Base-by-base conservation (phyloP, 1,140 invertebrate genomes). In the Mactra quadrangularis region DNA sequence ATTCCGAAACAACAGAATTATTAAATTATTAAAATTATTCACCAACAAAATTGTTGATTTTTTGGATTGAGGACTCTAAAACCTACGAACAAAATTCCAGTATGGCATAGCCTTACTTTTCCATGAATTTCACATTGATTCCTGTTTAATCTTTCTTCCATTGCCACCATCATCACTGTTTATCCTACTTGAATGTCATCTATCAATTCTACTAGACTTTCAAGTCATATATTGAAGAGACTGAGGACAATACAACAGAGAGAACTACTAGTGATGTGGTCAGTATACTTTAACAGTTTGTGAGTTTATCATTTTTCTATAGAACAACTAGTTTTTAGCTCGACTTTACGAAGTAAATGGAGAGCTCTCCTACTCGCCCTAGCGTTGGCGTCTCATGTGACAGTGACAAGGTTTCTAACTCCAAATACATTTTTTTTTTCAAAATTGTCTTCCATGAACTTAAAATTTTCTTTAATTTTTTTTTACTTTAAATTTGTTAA, bases 201-300 rank as follows among this genome's bases (percentile, higher is more conserved):
- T 72, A 29, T 62, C 27, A 62, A 31, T 35, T 68, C 11, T 31
- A 68, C 31, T 76, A 76, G 74, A 76, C 25, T 57, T 76, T 76
- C 74, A 76, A 62, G 47, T 76, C 74, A 22, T 76, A 76, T 45
- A 76, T 76, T n/a, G 59, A 76, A 35, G 38, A 76, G 19, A 13
- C 11, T 29, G 59, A 76, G 27, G 59, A 45, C 7, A 19, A 25
- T 35, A 11, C 60, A 64, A 4, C 29, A 33, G 33, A 64, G 19
- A 19, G 19, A 38, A 64, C 6, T 41, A 41, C 6, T 7, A 15
- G 6, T 25, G 45, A 50, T n/a, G 13, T 38, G 25, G 59, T 60
- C 31, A 45, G 45, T 45, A 74, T 57, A 22, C 3, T 19, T 64
- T 13, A n/a, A 19, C 3, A 19, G n/a, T 64, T n/a, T 31, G 60